phyloP scores from a whole-genome alignment of 2,888 invertebrate species.

The Exocentrus adspersus region DNA sequence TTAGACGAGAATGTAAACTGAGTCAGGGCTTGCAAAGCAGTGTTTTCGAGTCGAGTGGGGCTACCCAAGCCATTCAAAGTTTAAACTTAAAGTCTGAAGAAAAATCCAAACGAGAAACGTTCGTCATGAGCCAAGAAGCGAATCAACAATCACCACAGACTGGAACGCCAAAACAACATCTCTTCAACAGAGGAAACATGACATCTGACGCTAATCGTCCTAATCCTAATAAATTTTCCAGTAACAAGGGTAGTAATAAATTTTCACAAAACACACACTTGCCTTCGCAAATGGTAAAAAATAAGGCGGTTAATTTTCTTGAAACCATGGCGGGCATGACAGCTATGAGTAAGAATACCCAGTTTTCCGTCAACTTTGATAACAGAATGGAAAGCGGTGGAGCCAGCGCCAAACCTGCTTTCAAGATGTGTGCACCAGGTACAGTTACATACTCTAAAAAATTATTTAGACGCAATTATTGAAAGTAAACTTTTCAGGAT shows the following conservation, averaged over 20 bases:
- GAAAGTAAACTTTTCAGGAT: background rate
- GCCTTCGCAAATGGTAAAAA: background rate
- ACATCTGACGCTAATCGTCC: background rate
- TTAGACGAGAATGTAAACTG: background rate
- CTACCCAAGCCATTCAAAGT: slow-evolving; percentile 1
- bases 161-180: background rate
- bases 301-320: background rate
- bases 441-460: background rate
- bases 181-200: background rate
- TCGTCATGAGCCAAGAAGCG: background rate
- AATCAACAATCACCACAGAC: background rate
- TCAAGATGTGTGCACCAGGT: slow-evolving; percentile 1
- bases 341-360: background rate
- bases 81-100: background rate
- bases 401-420: background rate
- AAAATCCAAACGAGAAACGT: background rate
- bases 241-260: background rate
- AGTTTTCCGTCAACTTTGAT: background rate
- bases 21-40: background rate
- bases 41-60: background rate
- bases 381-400: background rate
- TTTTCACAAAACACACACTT: background rate
- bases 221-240: background rate
- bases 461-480: background rate
- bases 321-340: background rate